Evolutionary conservation across 2,797 vertebrate species (phyloP).

Genomic region (Myioborus miniatus): DNA sequence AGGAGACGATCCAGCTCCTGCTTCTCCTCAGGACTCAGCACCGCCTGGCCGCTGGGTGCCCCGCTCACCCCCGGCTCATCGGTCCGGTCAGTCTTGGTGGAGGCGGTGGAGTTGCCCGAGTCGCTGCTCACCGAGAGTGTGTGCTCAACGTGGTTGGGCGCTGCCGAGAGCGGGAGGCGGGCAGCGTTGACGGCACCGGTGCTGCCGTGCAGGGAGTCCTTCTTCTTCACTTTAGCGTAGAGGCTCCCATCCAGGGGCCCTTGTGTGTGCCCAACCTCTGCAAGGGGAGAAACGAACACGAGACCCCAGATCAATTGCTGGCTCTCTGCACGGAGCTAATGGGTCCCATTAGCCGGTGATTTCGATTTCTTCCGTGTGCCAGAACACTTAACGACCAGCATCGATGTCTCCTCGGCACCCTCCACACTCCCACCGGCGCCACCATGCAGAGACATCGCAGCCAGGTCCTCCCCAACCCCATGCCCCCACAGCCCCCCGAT

Average conservation of each 20-base stretch:
- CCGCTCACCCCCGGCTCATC: constrained; percentile 83
- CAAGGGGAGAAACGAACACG: constrained; percentile 55
- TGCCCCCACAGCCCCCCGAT: accelerated
- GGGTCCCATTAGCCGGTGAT: constrained; percentile 27
- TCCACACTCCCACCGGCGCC: constrained; percentile 21
- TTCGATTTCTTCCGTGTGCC: constrained; percentile 38
- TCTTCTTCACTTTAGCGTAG: constrained; percentile 98
- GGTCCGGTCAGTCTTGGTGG: constrained; percentile 95
- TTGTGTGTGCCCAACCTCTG: constrained; percentile 94
- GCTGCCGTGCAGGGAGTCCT: constrained; percentile 88
- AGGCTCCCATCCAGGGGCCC: constrained; percentile 97
- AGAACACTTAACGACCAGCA: constrained; percentile 7
- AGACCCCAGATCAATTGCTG: constrained; percentile 59
- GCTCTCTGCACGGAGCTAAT: neutral
- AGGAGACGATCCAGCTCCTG: constrained; percentile 93
- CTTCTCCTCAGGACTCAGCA: constrained; percentile 86
- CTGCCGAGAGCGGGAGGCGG: constrained; percentile 79
- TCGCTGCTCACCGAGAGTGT: constrained; percentile 97
- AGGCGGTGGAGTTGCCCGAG: constrained; percentile 96
- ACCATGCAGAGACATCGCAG: constrained; percentile 4
- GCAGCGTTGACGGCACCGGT: constrained; percentile 74
- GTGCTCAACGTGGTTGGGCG: constrained; percentile 87
- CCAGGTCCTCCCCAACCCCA: neutral
- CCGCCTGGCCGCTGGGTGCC: constrained; percentile 52
- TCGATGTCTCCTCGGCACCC: constrained; percentile 18